phyloP scores from a whole-genome alignment of 1,140 invertebrate genomes.

The Eufriesea mexicana region DNA sequence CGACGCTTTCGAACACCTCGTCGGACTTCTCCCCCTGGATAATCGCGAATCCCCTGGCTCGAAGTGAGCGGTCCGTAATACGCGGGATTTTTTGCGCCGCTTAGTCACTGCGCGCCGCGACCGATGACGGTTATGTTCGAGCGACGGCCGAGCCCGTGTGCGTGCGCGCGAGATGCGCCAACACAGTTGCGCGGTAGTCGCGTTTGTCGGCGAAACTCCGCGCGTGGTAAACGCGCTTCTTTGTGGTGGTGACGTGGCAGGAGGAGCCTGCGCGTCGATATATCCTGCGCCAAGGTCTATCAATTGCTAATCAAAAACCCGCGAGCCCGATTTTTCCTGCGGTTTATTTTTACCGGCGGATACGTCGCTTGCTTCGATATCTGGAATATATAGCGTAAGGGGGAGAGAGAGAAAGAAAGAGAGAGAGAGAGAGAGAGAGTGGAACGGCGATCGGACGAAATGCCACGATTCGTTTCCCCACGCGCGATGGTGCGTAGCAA shows the following conservation, averaged over 20 bases:
- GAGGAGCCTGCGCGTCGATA: conserved; percentile 21
- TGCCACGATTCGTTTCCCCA: background rate
- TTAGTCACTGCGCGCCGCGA: conserved; percentile 60
- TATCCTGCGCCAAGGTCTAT: conserved; percentile 45
- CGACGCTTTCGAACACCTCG: conserved; percentile 24
- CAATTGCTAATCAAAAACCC: conserved; percentile 28
- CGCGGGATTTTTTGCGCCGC: conserved; percentile 65
- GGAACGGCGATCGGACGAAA: background rate
- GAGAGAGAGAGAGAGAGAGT: too few relatives aligned
- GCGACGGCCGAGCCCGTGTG: background rate
- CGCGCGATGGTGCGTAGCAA: background rate
- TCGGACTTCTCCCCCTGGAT: background rate
- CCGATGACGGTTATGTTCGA: conserved; percentile 50
- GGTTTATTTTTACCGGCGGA: background rate
- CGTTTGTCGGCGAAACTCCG: conserved; percentile 29
- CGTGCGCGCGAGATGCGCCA: background rate
- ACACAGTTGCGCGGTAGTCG: background rate
- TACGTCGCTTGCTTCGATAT: background rate
- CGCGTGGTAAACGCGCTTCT: conserved; percentile 14
- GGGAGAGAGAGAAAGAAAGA: too few relatives aligned
- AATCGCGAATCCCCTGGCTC: conserved; percentile 11
- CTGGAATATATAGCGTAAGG: background rate
- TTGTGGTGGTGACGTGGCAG: background rate
- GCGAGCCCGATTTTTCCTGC: background rate
- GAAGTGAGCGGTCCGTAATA: conserved; percentile 35